These are phyloP conservation scores for Diachasmimorpha longicaudata DNA, from an alignment of 1,140 invertebrate genomes.

Conservation along the genomic window DNA sequence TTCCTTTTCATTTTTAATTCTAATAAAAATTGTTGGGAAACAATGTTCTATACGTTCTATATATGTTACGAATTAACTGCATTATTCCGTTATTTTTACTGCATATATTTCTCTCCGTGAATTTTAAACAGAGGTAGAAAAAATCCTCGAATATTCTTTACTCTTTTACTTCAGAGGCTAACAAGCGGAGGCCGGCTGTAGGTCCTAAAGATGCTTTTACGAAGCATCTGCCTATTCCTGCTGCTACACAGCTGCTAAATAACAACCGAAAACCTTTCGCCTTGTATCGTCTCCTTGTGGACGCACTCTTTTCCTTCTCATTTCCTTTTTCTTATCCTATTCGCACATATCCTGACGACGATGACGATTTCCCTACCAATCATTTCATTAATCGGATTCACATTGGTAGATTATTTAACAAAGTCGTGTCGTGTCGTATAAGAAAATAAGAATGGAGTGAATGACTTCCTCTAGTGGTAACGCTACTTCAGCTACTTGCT, in stretches of 20 bases:
- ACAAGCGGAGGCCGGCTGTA: slow-evolving; percentile 41
- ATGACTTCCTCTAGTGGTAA: background rate
- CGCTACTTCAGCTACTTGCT: background rate
- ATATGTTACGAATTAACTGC: no score
- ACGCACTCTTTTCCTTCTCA: background rate
- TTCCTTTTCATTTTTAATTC: no score
- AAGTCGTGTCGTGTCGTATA: background rate
- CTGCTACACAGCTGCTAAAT: slow-evolving; percentile 59
- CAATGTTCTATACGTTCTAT: no score
- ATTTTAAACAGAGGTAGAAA: background rate
- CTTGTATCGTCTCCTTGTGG: slow-evolving; percentile 32
- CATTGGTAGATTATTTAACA: no score
- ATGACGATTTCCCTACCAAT: no score
- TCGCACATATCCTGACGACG: slow-evolving; percentile 3
- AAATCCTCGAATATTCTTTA: background rate
- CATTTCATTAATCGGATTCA: background rate
- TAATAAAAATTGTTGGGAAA: no score
- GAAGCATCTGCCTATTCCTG: slow-evolving; percentile 53
- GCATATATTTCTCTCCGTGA: background rate
- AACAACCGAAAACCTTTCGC: slow-evolving; percentile 49
- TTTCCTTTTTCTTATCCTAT: background rate
- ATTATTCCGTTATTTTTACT: no score
- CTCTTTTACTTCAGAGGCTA: background rate
- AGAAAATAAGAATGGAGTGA: background rate
- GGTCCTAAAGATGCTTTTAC: slow-evolving; percentile 50